These are phyloP conservation scores for Gobio gobio DNA, from an alignment of 2,113 vertebrate species.

Conservation along the genomic window DNA sequence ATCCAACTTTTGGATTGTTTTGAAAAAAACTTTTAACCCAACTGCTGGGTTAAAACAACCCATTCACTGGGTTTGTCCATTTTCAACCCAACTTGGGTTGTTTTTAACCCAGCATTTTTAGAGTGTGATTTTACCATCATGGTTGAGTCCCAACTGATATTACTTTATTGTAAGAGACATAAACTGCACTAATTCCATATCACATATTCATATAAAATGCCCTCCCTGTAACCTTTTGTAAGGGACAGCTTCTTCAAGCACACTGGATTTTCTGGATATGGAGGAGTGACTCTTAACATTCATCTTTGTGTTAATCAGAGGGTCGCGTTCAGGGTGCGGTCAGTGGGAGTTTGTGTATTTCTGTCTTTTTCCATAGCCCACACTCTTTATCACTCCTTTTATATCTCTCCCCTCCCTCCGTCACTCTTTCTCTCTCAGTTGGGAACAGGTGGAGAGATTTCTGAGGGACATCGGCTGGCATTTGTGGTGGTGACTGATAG, in stretches of 20 bases:
- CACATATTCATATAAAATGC: constrained; percentile 21
- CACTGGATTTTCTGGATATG: constrained; percentile 17
- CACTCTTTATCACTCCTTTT: constrained; percentile 14
- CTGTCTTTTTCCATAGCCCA: constrained; percentile 31
- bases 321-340: constrained; percentile 32
- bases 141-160: not conserved
- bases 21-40: too few species aligned
- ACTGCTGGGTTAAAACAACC: too few species aligned
- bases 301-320: not conserved
- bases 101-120: too few species aligned
- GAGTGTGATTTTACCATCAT: not conserved
- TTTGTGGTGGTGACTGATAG: constrained; percentile 64
- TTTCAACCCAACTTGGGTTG: too few species aligned
- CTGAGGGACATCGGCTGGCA: constrained; percentile 56
- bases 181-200: constrained; percentile 23
- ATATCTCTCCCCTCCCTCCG: constrained; percentile 12
- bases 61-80: too few species aligned
- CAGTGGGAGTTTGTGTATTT: constrained; percentile 25
- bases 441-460: constrained; percentile 64
- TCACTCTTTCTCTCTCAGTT: constrained; percentile 26
- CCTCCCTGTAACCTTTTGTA: constrained; percentile 34
- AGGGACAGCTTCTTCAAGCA: not conserved
- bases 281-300: not conserved
- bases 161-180: not conserved
- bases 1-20: too few species aligned